A percentile compares a stretch with the other conserved stretches of the same genome.
Evolutionary conservation across 2,797 vertebrate genomes (phyloP).

Genomic region (Eulemur mongoz): DNA sequence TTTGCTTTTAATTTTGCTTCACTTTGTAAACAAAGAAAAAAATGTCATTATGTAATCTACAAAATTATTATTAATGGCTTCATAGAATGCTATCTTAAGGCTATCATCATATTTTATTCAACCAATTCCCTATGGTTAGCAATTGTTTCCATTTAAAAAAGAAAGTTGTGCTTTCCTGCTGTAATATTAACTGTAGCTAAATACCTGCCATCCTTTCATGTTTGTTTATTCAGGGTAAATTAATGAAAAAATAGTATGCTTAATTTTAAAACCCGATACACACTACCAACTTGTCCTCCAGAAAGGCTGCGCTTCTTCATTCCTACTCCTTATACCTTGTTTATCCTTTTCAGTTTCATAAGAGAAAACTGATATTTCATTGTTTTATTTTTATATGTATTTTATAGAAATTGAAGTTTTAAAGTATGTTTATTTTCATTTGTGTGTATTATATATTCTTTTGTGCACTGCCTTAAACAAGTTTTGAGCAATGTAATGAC

Average conservation of each 20-base stretch:
- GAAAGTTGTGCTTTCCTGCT: background rate
- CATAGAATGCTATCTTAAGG: background rate
- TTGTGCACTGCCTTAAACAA: background rate
- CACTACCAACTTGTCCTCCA: background rate
- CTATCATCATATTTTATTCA: background rate
- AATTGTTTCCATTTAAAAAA: background rate
- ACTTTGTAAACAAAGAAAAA: slow-evolving; percentile 22
- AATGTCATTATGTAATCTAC: background rate
- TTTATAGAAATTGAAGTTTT: slow-evolving; percentile 18
- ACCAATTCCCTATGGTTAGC: background rate
- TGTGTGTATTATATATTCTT: background rate
- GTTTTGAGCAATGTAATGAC: background rate
- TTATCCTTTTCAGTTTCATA: background rate
- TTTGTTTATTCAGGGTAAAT: background rate
- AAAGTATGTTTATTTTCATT: background rate
- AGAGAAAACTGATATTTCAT: background rate
- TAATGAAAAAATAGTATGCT: background rate
- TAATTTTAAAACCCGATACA: background rate
- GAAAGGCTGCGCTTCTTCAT: background rate
- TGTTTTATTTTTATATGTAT: background rate
- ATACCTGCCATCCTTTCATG: background rate
- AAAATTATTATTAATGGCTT: background rate
- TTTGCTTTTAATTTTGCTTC: slow-evolving; percentile 19
- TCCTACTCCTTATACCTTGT: background rate
- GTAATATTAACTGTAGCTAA: background rate